Evolutionary conservation across 2,113 vertebrate genomes (phyloP).

Genomic region (Ivindomyrus marchei): DNA sequence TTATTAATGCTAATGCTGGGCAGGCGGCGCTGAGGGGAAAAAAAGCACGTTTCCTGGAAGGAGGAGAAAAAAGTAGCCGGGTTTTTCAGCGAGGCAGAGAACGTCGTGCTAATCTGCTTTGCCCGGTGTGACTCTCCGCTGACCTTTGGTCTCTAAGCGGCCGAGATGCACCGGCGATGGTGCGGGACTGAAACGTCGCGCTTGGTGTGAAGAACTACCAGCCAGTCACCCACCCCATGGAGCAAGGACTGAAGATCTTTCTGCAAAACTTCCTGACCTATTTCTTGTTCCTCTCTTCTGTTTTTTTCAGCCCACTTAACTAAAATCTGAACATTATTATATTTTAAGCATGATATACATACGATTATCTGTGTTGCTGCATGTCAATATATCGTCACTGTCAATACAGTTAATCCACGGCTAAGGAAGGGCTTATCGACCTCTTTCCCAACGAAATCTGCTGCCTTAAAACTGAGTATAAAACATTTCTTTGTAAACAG

Average conservation of each 20-base stretch:
- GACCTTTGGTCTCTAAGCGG: background rate
- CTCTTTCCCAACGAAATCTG: background rate
- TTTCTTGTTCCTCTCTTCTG: no score
- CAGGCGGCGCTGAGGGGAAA: background rate
- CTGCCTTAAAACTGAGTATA: background rate
- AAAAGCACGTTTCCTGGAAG: constrained; percentile 14
- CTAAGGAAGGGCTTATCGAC: background rate
- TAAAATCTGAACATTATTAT: background rate
- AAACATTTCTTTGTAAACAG: constrained; percentile 38
- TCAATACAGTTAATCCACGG: background rate
- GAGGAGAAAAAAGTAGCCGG: background rate
- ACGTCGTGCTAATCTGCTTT: background rate
- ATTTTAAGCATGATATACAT: background rate
- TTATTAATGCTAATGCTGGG: background rate
- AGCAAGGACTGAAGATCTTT: background rate
- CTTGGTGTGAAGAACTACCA: background rate
- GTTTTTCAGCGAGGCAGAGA: background rate
- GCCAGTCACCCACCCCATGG: background rate
- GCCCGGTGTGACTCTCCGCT: background rate
- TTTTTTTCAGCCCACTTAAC: background rate
- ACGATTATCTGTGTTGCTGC: background rate
- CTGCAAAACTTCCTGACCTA: background rate
- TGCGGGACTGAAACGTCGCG: background rate
- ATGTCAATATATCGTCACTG: background rate
- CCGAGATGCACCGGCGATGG: background rate